These are phyloP conservation scores for Hesperia comma DNA, from an alignment of 2,888 invertebrate species.

Conservation along the genomic window DNA sequence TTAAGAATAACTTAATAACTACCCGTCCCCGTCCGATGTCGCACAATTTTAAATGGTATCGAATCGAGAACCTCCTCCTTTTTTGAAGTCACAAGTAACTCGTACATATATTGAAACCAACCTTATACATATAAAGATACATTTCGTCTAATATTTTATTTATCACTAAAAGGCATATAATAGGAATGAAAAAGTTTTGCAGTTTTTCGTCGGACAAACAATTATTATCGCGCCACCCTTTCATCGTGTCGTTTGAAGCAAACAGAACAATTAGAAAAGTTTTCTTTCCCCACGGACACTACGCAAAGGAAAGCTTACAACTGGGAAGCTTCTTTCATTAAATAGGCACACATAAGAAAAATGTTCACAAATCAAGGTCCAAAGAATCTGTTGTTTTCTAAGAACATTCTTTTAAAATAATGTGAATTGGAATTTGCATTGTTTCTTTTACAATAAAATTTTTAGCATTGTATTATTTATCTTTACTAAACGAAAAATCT, in stretches of 20 bases:
- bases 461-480: neutral
- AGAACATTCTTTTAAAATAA: constrained; percentile 10
- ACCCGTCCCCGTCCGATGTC: too few species aligned
- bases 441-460: neutral
- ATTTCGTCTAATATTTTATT: too few species aligned
- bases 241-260: neutral
- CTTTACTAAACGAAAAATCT: too few species aligned
- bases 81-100: too few species aligned
- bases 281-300: constrained; percentile 6
- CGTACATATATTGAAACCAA: too few species aligned
- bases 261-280: constrained; percentile 19
- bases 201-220: too few species aligned
- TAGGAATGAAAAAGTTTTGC: too few species aligned
- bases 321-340: constrained; percentile 2
- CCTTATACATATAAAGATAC: too few species aligned
- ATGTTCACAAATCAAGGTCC: constrained; percentile 10
- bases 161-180: too few species aligned
- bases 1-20: too few species aligned
- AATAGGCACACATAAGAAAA: neutral
- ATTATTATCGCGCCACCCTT: neutral
- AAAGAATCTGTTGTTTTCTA: constrained; percentile 6
- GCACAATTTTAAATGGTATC: too few species aligned
- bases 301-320: neutral
- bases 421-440: neutral
- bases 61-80: too few species aligned